Base-by-base conservation (phyloP, 2,797 vertebrate species). In the Tinamus major region DNA sequence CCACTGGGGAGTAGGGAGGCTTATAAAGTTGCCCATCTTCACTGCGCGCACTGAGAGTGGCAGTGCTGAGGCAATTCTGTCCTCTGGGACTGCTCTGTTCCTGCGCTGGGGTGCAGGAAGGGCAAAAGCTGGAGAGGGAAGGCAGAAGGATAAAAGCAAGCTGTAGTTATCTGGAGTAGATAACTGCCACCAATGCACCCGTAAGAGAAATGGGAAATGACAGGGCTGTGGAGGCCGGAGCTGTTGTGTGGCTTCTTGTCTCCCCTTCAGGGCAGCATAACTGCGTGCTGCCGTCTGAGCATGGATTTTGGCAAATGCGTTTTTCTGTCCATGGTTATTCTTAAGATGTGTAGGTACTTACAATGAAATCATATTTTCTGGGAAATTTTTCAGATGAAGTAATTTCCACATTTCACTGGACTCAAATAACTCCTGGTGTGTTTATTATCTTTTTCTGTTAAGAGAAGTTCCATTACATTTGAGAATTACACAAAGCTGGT, bases 271-370 rank as follows among this genome's bases (percentile, higher is more conserved):
- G 18, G 65, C 67, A 80, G 33, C 39, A 14, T 24, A 71, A 53
- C 53, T 65, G 11, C 31, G 6, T 27, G 13, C 59, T 90, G 58
- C 62, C 2, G 0, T 79, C 79, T 51, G 16, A 41, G 18, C 14
- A 0, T 70, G 37, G 31, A 33, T 90, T 88, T 87, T 90, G 77
- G 53, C 82, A 77, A 82, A 72, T 56, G 12, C 24, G 35, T 9
- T 87, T 90, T 70, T 59, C n/a, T 77, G 24, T 62, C n/a, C 9
- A 0, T 86, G 19, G 31, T 61, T 63, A 11, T 86, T 81, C 41
- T 81, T 85, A 59, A 90, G 70, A 65, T 63, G 10, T 55, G 61
- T 86, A n/a, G 91, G 44, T 91, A 84, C 56, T 70, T 92, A 31
- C 23, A 83, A 7, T 64, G 70, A 87, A 65, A 26, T 53, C 7